Evolutionary conservation across 2,888 invertebrate species (phyloP), one percentile per base, ranked within the genome.

Genomic region (Agonopterix arenella): DNA sequence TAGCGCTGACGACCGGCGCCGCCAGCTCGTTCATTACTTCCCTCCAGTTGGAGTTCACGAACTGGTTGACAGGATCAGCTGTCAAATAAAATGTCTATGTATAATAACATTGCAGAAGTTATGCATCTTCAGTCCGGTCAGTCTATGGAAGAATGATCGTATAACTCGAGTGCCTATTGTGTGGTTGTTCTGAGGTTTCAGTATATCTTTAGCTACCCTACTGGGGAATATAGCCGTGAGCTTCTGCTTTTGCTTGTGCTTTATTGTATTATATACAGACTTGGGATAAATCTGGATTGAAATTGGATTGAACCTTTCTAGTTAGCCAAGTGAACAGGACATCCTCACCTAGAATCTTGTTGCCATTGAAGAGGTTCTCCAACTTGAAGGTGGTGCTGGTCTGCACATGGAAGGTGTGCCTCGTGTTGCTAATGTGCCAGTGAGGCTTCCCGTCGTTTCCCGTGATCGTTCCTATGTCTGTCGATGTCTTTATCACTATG

Each of bases 321-420:
- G n/a, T n/a, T n/a, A n/a, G 18, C 18, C 18, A 18, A 3, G 18
- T 18, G 16, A 46, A 46, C 16, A 11, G n/a, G 4, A 5, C 28
- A 1, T 40, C 47, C 62, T 66, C 57, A 88, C 88, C 71, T 10
- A 88, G 62, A 1, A 68, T 44, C 52, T 75, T 70, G 63, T 88
- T 85, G 8, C 88, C 88, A 47, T 84, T 77, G 59, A 88, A 88
- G 7, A 88, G 70, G 56, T 88, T 86, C 2, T 84, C 63, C 54
- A 88, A 88, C 16, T 67, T 37, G 63, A 88, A 88, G 13, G 59
- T 66, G 0, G 80, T 70, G 44, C 70, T 62, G 1, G 77, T 77
- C 56, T 78, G 72, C 13, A 80, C 80, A 7, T 72, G 62, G 61
- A 68, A 84, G 45, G 54, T 59, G 62, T 77, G 76, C 36, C 66